These are phyloP conservation scores for Oscheius sp. DNA, from an alignment of 2,888 invertebrate genomes.

Conservation along the genomic window DNA sequence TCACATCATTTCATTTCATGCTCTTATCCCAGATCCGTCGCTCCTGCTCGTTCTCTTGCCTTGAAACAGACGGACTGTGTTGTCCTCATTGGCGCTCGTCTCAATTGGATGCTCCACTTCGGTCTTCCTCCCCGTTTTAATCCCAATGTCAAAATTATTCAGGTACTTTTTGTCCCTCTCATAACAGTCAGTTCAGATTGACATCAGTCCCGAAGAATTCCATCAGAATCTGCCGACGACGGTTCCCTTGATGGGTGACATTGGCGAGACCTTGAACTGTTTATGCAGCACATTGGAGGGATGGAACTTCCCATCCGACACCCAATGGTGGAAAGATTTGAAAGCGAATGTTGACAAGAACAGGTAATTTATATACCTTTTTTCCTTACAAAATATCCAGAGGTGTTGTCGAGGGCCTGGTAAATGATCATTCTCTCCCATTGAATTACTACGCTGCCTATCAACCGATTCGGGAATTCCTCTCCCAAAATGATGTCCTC, in stretches of 20 bases:
- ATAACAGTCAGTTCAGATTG: constrained; percentile 80
- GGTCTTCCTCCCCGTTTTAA: constrained; percentile 88
- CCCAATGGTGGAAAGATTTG: constrained; percentile 59
- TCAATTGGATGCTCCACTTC: constrained; percentile 98
- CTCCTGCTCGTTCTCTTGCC: constrained; percentile 76
- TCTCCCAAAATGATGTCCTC: constrained; percentile 79
- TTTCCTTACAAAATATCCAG: background rate
- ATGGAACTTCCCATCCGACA: constrained; percentile 55
- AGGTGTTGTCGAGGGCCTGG: constrained; percentile 78
- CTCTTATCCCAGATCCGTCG: constrained; percentile 68
- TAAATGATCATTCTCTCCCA: constrained; percentile 82
- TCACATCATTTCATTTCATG: background rate
- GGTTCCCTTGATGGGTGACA: constrained; percentile 87
- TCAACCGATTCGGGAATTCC: constrained; percentile 77
- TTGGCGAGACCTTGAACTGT: constrained; percentile 60
- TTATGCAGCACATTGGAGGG: constrained; percentile 34
- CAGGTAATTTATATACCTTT: constrained; percentile 15
- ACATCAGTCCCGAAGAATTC: constrained; percentile 88
- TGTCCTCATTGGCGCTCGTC: constrained; percentile 86
- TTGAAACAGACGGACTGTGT: constrained; percentile 89
- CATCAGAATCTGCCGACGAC: constrained; percentile 87
- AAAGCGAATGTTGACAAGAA: constrained; percentile 61
- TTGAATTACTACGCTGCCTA: constrained; percentile 94
- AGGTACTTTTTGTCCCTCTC: no score
- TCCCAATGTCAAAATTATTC: constrained; percentile 87